Base-by-base conservation (phyloP, 1,140 invertebrate species). In the Drosophila novamexicana region DNA sequence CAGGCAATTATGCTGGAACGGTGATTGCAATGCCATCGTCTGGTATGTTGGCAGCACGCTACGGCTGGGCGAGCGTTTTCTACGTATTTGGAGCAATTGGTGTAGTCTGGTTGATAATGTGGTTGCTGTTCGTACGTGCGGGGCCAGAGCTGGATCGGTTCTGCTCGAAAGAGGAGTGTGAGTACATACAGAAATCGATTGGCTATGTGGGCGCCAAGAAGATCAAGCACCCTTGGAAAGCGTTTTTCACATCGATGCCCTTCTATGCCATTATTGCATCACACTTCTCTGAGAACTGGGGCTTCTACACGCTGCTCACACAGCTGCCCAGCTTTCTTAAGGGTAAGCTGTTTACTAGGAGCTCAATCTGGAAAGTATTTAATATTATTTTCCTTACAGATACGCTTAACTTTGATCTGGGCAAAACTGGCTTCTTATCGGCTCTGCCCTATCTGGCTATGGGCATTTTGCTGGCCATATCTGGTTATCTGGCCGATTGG, bases 271-370 rank as follows among this genome's bases (percentile, higher is more conserved):
- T 98, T 54, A 95, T 97, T 16, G 94, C 95, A 16, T 97, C 97
- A 4, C 97, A 98, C 92, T 98, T 98, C 93, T 96, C 97, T 64
- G 97, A 98, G 93, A 98, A 98, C 93, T 99, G 98, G 98, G 98
- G 97, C 12, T 98, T 98, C 93, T 98, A 98, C 90, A 98, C 97
- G 0, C 94, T 98, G 90, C 94, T 98, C 0, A 98, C 97, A 0
- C 96, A 97, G 79, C 93, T 99, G 36, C 98, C 98, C 4, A 97
- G 96, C 40, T 99, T 98, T 92, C 96, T 99, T 94, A 96, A 95
- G 93, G 96, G 96, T 97, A 84, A 70, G 79, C 1, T 8, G 6
- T 54, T 57, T 10, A 61, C 37, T 42, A 18, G 5, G 14, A 10
- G 14, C 4, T 29, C 22, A 29, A 10, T 16, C 4, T 34, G 4